These are phyloP conservation scores for Hedya salicella DNA, from an alignment of 2,888 invertebrate species.

Conservation along the genomic window DNA sequence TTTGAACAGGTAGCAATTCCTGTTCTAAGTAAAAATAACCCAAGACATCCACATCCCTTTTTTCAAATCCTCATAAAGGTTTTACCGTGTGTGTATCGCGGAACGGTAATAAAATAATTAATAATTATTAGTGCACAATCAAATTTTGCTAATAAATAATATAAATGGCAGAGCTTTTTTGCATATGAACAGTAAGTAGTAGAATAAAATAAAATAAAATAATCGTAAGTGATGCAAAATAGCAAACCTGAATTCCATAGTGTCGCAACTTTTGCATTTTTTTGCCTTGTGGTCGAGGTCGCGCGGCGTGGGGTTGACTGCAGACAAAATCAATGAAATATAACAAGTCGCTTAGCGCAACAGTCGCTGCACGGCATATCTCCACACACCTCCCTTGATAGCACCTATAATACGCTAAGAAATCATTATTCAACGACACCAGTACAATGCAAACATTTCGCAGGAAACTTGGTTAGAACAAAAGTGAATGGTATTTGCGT, in stretches of 20 bases:
- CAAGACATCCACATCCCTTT: no score
- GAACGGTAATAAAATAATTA: constrained; percentile 4
- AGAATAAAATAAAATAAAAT: constrained; percentile 25
- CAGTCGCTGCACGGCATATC: constrained; percentile 27
- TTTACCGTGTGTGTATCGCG: constrained; percentile 17
- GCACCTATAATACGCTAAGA: constrained; percentile 35
- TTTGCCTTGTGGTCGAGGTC: constrained; percentile 51
- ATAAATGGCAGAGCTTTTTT: constrained; percentile 39
- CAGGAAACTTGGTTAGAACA: constrained; percentile 5
- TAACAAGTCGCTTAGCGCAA: constrained; percentile 52
- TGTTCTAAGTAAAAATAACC: no score
- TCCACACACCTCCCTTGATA: constrained; percentile 3
- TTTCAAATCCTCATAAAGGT: neutral
- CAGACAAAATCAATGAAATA: constrained; percentile 51
- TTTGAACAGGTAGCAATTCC: no score
- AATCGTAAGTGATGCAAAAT: constrained; percentile 40
- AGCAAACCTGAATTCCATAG: constrained; percentile 60
- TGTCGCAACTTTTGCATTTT: constrained; percentile 62
- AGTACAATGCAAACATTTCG: constrained; percentile 17
- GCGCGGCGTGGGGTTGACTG: constrained; percentile 52
- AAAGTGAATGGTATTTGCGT: neutral
- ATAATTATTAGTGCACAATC: constrained; percentile 10
- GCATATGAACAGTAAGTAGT: constrained; percentile 33
- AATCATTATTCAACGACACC: constrained; percentile 12
- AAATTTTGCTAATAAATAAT: constrained; percentile 17